Evolutionary conservation across 35 echinoderm and acorn worm genomes (phyloP), one percentile per base, ranked within the genome.

Genomic region (Apostichopus parvimensis): DNA sequence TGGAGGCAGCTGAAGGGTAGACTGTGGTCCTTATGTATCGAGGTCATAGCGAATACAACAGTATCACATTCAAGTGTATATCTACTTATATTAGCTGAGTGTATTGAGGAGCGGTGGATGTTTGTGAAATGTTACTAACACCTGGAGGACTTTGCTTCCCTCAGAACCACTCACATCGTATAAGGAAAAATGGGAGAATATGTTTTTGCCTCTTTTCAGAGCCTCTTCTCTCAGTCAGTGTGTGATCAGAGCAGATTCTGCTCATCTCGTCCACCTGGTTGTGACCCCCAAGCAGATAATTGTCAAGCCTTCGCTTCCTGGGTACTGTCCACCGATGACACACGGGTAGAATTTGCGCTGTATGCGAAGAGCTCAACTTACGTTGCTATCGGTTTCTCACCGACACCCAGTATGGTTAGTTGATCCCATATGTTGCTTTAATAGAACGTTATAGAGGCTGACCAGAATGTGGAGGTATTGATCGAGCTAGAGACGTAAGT

Each of bases 191-290:
- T 45, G 34, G 34, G 34, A 45, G 34, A 45, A 45, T 45, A 45
- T 45, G 3, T 45, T 45, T 45, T 45, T 45, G 34, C 34, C 34
- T 45, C 25, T 72, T 73, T 88, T 68, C 68, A 88, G 86, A n/a
- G 13, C 64, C 61, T 68, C 15, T 88, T 72, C 60, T 72, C 86
- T 65, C 57, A 22, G 28, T 88, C 86, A 24, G 86, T 75, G 9
- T 88, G 86, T 88, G 86, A 17, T 52, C 60, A 73, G 61, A 66
- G 17, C 66, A 88, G 86, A 66, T 72, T 54, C 24, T 88, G 86
- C 72, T 5, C 24, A 5, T 88, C 86, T n/a, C 58, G 15, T 60
- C 86, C 86, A 34, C 5, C 4, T 6, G 13, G 61, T 45, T 88
- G 86, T 88, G 86, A 88, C 86, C 86, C 86, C n/a, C 61, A 88